A percentile compares a stretch with the other conserved stretches of the same genome.
Evolutionary conservation across 1,140 invertebrate genomes (phyloP).

Genomic region (Paraescarpia echinospica): DNA sequence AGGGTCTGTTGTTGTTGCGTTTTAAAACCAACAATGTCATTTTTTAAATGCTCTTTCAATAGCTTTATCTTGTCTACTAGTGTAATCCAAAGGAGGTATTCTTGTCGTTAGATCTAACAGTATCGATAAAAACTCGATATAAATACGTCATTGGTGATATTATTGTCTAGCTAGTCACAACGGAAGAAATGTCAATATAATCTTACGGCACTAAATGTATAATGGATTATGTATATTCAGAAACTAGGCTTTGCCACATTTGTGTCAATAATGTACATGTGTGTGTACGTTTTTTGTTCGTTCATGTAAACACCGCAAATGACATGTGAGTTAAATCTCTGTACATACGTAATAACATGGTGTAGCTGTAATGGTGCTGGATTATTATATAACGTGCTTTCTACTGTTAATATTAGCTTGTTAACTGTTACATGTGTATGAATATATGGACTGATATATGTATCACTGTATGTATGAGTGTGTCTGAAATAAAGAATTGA

Average conservation of each 20-base stretch:
- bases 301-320: too few relatives aligned
- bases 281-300: neutral
- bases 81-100: neutral
- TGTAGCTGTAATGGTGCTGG: too few relatives aligned
- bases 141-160: neutral
- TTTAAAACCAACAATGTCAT: neutral
- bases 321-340: too few relatives aligned
- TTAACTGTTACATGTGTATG: too few relatives aligned
- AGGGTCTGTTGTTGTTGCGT: neutral
- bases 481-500: too few relatives aligned
- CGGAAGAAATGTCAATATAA: neutral
- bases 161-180: neutral
- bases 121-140: too few relatives aligned
- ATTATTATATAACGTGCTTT: too few relatives aligned
- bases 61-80: neutral
- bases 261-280: neutral
- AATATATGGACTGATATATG: too few relatives aligned
- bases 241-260: neutral
- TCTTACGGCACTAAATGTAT: neutral
- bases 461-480: too few relatives aligned
- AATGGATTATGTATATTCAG: neutral
- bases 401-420: too few relatives aligned
- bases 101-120: neutral
- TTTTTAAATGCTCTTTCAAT: neutral
- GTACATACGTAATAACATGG: too few relatives aligned